Conservation (phyloP, 2,888 invertebrate genomes). For the Helleia helle region DNA sequence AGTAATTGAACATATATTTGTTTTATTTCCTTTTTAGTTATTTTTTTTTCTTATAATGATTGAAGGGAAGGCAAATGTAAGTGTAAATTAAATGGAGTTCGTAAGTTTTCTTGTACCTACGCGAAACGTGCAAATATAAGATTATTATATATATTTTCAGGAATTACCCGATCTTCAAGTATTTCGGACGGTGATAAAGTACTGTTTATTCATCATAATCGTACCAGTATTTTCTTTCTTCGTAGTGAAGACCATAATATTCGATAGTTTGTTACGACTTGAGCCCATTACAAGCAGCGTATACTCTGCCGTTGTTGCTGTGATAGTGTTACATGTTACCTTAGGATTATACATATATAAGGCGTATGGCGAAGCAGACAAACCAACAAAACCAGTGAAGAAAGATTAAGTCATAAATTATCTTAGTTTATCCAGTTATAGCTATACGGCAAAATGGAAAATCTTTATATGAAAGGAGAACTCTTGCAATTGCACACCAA, state of each 20-base stretch:
- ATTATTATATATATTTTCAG: constrained; percentile 54
- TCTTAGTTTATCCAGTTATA: constrained; percentile 12
- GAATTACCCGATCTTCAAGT: constrained; percentile 80
- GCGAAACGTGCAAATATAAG: constrained; percentile 17
- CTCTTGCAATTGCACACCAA: constrained; percentile 61
- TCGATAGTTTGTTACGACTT: constrained; percentile 77
- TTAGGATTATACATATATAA: constrained; percentile 85
- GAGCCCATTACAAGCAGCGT: constrained; percentile 80
- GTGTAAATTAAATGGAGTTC: constrained; percentile 24
- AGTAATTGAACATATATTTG: constrained; percentile 21
- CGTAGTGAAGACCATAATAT: constrained; percentile 77
- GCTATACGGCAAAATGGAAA: constrained; percentile 46
- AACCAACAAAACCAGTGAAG: constrained; percentile 52
- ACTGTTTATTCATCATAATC: constrained; percentile 83
- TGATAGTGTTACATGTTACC: constrained; percentile 83
- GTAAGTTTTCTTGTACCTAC: not conserved
- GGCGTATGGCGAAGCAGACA: constrained; percentile 78
- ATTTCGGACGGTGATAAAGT: constrained; percentile 83
- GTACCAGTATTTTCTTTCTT: constrained; percentile 86
- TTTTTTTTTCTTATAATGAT: constrained; percentile 58
- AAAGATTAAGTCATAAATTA: constrained; percentile 37
- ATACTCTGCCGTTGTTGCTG: constrained; percentile 84
- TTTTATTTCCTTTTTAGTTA: constrained; percentile 33
- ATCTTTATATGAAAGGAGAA: constrained; percentile 62
- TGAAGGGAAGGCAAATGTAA: constrained; percentile 69